A percentile compares a stretch with the other conserved stretches of the same genome.
These are phyloP conservation scores for Masnerella sp. DNA, from an alignment of 2,888 invertebrate species.

Conservation along the genomic window DNA sequence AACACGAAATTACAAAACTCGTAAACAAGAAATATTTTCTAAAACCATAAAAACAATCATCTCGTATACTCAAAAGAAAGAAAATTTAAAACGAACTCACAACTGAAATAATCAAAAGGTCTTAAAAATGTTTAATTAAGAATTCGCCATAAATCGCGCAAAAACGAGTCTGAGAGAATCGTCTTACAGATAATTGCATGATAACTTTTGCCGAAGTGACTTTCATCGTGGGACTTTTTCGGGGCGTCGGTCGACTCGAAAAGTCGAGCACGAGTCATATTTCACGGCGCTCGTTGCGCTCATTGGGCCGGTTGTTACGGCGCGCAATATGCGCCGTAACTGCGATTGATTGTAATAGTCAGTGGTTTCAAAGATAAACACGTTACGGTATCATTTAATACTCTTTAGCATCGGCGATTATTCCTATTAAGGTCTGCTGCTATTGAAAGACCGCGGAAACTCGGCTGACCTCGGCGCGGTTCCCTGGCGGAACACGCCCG, in stretches of 20 bases:
- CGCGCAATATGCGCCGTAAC: conserved; percentile 32
- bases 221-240: conserved; percentile 16
- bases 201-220: conserved; percentile 27
- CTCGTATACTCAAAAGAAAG: too few relatives aligned
- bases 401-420: conserved; percentile 51
- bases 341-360: conserved; percentile 56
- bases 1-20: too few relatives aligned
- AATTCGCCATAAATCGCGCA: too few relatives aligned
- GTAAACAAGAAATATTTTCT: too few relatives aligned
- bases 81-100: too few relatives aligned
- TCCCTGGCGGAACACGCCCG: conserved; percentile 41
- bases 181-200: conserved; percentile 10
- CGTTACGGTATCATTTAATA: conserved; percentile 55
- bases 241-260: conserved; percentile 10
- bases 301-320: conserved; percentile 32
- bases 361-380: conserved; percentile 50
- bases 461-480: conserved; percentile 28
- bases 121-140: too few relatives aligned
- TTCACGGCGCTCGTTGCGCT: conserved; percentile 41
- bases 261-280: conserved; percentile 43
- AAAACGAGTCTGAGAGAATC: too few relatives aligned
- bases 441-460: conserved; percentile 53
- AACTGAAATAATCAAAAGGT: too few relatives aligned
- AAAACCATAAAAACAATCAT: too few relatives aligned
- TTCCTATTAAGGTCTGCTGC: conserved; percentile 45